A percentile compares a stretch with the other conserved stretches of the same genome.
Evolutionary conservation across 2,888 invertebrate species (phyloP).

Genomic region (Matsumyia berberina): DNA sequence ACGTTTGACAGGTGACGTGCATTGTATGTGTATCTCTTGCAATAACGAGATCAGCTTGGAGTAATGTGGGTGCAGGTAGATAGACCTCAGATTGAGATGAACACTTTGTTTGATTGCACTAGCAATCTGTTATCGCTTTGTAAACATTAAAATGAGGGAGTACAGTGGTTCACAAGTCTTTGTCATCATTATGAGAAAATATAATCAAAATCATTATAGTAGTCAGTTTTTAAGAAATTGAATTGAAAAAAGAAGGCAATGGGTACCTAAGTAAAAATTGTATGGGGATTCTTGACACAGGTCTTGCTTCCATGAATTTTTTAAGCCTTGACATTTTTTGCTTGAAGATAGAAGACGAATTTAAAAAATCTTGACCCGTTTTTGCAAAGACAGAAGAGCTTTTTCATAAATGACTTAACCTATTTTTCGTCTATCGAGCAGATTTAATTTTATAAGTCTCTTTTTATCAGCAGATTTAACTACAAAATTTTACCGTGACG

Average conservation of each 20-base stretch:
- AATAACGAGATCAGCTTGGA: neutral
- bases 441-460: no score
- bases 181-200: neutral
- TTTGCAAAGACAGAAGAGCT: no score
- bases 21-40: constrained; percentile 4
- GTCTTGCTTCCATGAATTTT: no score
- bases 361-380: no score
- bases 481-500: no score
- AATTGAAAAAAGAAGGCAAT: neutral
- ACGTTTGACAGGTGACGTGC: constrained; percentile 37
- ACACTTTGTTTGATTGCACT: constrained; percentile 38
- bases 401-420: no score
- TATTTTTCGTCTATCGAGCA: no score
- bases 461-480: no score
- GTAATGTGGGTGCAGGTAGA: constrained; percentile 15
- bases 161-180: constrained; percentile 32
- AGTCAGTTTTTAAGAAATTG: neutral
- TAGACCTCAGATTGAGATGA: constrained; percentile 6
- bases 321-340: no score
- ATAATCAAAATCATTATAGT: neutral
- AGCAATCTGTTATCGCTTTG: constrained; percentile 54
- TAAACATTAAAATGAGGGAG: constrained; percentile 40
- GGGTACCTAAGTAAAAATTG: no score
- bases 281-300: no score
- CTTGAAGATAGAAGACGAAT: no score